phyloP scores from a whole-genome alignment of 2,797 vertebrate genomes.

The Neomorphus geoffroyi region DNA sequence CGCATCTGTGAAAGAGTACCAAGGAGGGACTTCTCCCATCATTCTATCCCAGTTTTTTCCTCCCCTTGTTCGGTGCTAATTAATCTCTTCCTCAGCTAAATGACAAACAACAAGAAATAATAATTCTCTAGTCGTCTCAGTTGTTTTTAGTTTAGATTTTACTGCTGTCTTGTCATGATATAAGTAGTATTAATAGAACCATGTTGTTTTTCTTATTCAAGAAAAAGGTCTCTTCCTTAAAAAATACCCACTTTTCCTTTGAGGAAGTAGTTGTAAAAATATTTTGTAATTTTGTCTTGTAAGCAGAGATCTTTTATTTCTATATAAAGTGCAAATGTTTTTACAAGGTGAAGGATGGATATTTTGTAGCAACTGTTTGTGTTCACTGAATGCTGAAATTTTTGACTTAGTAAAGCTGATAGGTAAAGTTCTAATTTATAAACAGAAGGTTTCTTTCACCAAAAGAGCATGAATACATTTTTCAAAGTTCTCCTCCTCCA shows the following conservation, averaged over 20 bases:
- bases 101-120: background rate
- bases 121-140: background rate
- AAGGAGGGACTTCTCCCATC: background rate
- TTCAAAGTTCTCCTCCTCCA: background rate
- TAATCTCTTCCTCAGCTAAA: background rate
- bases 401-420: background rate
- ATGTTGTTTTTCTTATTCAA: background rate
- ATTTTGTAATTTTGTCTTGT: background rate
- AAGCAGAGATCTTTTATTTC: background rate
- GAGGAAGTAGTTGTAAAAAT: background rate
- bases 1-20: background rate
- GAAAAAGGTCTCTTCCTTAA: background rate
- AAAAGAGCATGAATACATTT: background rate
- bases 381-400: background rate
- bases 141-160: background rate
- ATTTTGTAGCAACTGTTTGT: background rate
- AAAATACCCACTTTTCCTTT: rapidly evolving
- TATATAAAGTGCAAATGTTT: background rate
- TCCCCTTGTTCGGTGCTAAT: background rate
- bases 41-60: background rate
- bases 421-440: background rate
- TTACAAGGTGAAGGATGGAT: background rate
- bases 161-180: background rate
- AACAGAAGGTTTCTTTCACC: background rate
- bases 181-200: background rate